These are phyloP conservation scores for Limosa lapponica DNA, from an alignment of 2,797 vertebrate genomes.

Conservation along the genomic window DNA sequence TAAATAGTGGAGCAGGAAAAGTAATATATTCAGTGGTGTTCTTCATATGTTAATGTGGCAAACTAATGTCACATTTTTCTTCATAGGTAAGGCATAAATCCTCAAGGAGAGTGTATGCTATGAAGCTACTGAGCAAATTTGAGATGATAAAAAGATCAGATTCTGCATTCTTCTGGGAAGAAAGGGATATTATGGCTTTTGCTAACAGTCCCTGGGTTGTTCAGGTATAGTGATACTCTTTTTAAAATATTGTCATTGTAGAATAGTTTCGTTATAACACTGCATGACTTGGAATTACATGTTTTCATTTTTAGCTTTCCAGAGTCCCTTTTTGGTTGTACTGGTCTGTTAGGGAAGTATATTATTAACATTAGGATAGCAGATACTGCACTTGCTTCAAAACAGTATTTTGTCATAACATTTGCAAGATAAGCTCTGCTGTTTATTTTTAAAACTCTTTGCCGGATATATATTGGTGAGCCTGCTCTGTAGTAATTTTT, in stretches of 20 bases:
- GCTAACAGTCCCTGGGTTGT: slow-evolving; percentile 98
- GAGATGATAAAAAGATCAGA: slow-evolving; percentile 99
- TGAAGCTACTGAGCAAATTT: slow-evolving; percentile 99
- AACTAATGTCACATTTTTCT: neutral
- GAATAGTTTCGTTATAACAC: neutral
- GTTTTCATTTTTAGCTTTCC: neutral
- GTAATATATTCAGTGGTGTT: neutral
- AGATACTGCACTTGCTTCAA: neutral
- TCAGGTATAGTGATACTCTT: slow-evolving; percentile 83
- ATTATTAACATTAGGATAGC: neutral
- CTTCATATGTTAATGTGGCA: neutral
- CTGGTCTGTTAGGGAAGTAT: neutral
- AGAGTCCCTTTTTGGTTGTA: neutral
- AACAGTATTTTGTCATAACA: neutral
- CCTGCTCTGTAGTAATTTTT: neutral
- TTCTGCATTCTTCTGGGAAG: slow-evolving; percentile 99
- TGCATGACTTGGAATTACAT: neutral
- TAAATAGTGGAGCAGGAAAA: neutral
- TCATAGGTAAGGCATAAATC: slow-evolving; percentile 95
- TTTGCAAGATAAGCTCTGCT: neutral
- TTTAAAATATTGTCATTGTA: neutral
- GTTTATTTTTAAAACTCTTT: neutral
- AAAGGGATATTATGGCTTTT: slow-evolving; percentile 99
- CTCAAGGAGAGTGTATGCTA: slow-evolving; percentile 94
- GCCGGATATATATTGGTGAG: neutral